A percentile compares a stretch with the other conserved stretches of the same genome.
These are phyloP conservation scores for Oryctes rhinoceros DNA, from an alignment of 1,140 invertebrate genomes.

Conservation along the genomic window DNA sequence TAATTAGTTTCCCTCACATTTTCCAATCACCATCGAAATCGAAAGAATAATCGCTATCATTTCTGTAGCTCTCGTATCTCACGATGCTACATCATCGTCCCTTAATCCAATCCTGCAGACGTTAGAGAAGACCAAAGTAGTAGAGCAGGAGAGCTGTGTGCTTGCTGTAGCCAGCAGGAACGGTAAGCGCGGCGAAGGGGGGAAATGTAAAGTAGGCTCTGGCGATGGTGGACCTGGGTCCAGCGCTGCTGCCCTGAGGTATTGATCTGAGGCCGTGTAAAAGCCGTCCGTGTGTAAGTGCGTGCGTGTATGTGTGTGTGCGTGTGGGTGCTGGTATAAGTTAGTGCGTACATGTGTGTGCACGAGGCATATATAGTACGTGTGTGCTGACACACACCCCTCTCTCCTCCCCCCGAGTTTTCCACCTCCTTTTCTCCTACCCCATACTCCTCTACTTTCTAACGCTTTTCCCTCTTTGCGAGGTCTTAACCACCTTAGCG, in stretches of 20 bases:
- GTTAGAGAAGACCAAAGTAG: slow-evolving; percentile 32
- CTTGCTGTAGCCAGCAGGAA: slow-evolving; percentile 30
- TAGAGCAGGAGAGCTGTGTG: slow-evolving; percentile 30
- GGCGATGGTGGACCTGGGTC: slow-evolving; percentile 60
- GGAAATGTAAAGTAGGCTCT: slow-evolving; percentile 60
- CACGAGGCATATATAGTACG: slow-evolving; percentile 9
- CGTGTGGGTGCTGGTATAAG: slow-evolving; percentile 54
- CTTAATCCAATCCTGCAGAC: slow-evolving; percentile 35
- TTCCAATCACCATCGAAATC: no score
- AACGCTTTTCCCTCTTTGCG: slow-evolving; percentile 5
- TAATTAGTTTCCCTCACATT: no score
- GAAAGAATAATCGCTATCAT: no score
- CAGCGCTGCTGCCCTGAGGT: slow-evolving; percentile 60
- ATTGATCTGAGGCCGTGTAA: slow-evolving; percentile 57
- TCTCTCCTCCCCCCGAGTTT: no score
- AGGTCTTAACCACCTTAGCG: slow-evolving; percentile 4
- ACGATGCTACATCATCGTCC: background rate
- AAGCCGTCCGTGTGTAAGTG: slow-evolving; percentile 42
- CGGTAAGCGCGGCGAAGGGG: slow-evolving; percentile 45
- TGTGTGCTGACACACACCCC: slow-evolving; percentile 17
- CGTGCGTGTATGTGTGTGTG: slow-evolving; percentile 56
- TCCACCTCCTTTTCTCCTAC: background rate
- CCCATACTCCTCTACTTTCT: background rate
- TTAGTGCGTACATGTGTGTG: slow-evolving; percentile 24
- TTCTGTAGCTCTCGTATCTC: no score